Percentiles rank a stretch among this genome's conserved stretches.
phyloP scores from a whole-genome alignment of 1,140 invertebrate species.

The Maniola jurtina region DNA sequence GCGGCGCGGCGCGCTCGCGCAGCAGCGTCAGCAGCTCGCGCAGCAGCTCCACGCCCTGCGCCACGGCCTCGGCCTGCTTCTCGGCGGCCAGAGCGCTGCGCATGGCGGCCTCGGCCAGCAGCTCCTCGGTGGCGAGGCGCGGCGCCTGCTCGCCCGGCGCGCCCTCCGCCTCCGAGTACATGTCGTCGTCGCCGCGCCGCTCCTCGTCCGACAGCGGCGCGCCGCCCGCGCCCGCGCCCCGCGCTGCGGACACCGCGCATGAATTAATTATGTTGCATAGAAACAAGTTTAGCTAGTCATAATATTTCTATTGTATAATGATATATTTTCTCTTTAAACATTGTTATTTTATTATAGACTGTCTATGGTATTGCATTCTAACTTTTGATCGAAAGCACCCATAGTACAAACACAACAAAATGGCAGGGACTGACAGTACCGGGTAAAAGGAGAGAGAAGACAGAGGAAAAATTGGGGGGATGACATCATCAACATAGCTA shows the following conservation, averaged over 20 bases:
- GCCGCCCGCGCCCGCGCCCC: conserved; percentile 34
- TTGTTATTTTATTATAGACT: too few relatives aligned
- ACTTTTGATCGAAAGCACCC: too few relatives aligned
- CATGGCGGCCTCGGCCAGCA: conserved; percentile 68
- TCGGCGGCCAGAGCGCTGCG: conserved; percentile 64
- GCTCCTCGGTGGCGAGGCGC: conserved; percentile 55
- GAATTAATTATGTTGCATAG: too few relatives aligned
- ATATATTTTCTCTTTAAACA: too few relatives aligned
- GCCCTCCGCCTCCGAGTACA: conserved; percentile 51
- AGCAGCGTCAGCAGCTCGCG: conserved; percentile 53
- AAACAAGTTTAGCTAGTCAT: neutral
- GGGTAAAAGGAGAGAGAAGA: too few relatives aligned
- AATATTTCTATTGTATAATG: conserved; percentile 2
- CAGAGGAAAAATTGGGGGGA: too few relatives aligned
- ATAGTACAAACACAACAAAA: too few relatives aligned
- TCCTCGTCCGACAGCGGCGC: conserved; percentile 48
- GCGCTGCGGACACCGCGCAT: conserved; percentile 21
- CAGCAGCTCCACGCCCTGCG: conserved; percentile 60
- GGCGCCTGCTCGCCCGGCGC: conserved; percentile 34
- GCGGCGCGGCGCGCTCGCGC: conserved; percentile 49
- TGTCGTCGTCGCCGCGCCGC: conserved; percentile 59
- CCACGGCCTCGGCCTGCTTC: conserved; percentile 67
- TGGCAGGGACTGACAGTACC: too few relatives aligned
- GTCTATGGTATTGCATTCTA: too few relatives aligned
- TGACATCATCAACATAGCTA: too few relatives aligned